These are phyloP conservation scores for Heliothis subflexa DNA, from an alignment of 1,140 invertebrate genomes.

Conservation along the genomic window DNA sequence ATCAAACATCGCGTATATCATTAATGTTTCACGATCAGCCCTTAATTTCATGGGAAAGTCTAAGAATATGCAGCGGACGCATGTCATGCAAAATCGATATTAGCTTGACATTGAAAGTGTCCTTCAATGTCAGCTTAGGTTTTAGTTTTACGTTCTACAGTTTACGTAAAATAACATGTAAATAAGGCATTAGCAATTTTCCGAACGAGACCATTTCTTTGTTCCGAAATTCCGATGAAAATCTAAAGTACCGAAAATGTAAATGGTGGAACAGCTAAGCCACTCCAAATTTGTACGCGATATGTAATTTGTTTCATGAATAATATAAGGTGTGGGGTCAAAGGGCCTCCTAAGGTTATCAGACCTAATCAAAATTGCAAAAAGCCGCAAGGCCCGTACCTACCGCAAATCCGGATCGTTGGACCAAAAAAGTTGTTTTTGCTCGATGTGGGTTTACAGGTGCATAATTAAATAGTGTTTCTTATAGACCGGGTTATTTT, in stretches of 20 bases:
- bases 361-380: constrained; percentile 39
- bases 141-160: background rate
- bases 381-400: constrained; percentile 9
- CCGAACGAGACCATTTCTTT: too few relatives aligned
- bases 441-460: background rate
- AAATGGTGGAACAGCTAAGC: background rate
- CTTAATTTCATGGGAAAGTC: background rate
- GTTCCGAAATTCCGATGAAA: background rate
- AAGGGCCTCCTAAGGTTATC: constrained; percentile 3
- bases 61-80: background rate
- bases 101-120: constrained; percentile 2
- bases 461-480: constrained; percentile 22
- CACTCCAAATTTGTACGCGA: constrained; percentile 19
- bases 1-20: background rate
- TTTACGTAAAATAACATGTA: too few relatives aligned
- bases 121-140: background rate
- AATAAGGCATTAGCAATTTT: too few relatives aligned
- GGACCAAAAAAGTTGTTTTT: constrained; percentile 5
- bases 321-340: constrained; percentile 23
- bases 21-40: too few relatives aligned
- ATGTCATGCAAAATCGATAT: constrained; percentile 4
- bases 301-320: constrained; percentile 25
- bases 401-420: constrained; percentile 9
- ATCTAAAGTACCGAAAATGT: background rate
- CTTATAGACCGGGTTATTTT: background rate